These are phyloP conservation scores for Lithophane socia DNA, from an alignment of 2,888 invertebrate genomes.

Conservation along the genomic window DNA sequence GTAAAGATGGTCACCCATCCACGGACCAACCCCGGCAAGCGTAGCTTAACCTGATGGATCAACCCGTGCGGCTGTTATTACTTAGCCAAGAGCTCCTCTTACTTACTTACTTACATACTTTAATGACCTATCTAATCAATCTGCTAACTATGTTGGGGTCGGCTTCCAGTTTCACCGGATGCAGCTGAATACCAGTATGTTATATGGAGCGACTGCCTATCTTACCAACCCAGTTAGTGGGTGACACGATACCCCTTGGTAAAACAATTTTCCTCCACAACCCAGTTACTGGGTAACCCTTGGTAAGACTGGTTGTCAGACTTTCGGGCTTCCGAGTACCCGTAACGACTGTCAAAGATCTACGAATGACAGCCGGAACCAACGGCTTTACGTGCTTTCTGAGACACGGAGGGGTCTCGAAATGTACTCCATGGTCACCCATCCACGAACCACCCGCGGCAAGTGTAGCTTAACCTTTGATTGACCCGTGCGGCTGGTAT, in stretches of 20 bases:
- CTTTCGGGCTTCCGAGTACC: too few species aligned
- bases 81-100: background rate
- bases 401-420: background rate
- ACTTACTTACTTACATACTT: too few species aligned
- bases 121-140: background rate
- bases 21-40: background rate
- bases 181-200: background rate
- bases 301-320: too few species aligned
- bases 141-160: background rate
- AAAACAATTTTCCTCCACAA: background rate
- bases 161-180: background rate
- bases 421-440: background rate
- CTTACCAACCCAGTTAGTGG: too few species aligned
- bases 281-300: background rate
- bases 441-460: background rate
- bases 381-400: background rate
- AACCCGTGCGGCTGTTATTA: background rate
- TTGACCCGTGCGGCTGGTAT: background rate
- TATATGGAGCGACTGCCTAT: background rate
- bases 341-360: too few species aligned
- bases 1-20: background rate
- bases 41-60: background rate
- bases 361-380: too few species aligned
- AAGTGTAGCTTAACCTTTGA: background rate
- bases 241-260: too few species aligned